These are phyloP conservation scores for Mystacornis crossleyi DNA, from an alignment of 2,113 vertebrate species.

Conservation along the genomic window DNA sequence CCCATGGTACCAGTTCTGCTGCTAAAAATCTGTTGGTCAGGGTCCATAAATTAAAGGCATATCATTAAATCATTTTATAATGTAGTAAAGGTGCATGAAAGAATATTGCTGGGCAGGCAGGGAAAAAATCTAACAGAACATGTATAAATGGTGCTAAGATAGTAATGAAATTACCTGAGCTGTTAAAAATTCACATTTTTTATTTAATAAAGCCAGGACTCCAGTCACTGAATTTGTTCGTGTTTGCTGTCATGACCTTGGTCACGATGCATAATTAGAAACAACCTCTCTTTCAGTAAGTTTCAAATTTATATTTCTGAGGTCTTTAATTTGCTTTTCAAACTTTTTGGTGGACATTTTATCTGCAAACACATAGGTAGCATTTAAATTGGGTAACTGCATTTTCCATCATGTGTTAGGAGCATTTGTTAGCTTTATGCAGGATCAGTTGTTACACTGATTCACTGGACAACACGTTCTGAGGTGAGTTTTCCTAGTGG, in stretches of 20 bases:
- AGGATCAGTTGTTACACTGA: not conserved
- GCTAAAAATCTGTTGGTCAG: not conserved
- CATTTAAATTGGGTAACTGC: not conserved
- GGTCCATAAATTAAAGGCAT: not conserved
- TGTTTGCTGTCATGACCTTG: not conserved
- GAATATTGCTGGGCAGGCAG: not conserved
- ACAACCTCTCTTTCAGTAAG: not conserved
- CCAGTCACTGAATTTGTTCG: not conserved
- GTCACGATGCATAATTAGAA: not conserved
- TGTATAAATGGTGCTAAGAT: not conserved
- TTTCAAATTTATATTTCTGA: not conserved
- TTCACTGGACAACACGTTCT: not conserved
- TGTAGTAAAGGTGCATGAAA: not conserved
- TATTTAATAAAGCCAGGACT: too few relatives aligned
- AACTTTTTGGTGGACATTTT: not conserved
- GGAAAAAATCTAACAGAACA: not conserved
- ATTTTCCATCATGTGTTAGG: not conserved
- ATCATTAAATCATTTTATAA: not conserved
- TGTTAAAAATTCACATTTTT: not conserved
- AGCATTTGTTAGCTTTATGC: not conserved
- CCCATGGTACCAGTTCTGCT: not conserved
- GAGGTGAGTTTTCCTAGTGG: not conserved
- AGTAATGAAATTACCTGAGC: not conserved
- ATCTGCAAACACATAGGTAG: not conserved
- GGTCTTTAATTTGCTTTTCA: not conserved